A percentile compares a stretch with the other conserved stretches of the same genome.
Evolutionary conservation across 64 coral and sea anemone genomes (phyloP).

Genomic region (Stichodactyla mertensii): DNA sequence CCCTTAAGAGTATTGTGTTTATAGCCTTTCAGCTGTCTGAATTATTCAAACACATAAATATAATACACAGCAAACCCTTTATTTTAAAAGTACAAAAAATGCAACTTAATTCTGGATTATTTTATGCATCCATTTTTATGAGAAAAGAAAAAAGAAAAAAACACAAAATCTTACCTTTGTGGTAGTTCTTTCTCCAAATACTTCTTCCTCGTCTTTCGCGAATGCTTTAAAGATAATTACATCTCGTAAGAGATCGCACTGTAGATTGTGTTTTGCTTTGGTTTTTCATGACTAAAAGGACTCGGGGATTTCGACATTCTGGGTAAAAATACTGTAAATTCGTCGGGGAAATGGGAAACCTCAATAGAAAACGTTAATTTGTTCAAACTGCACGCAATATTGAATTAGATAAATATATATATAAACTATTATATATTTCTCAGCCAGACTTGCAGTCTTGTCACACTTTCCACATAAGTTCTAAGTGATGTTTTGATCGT

Average conservation of each 20-base stretch:
- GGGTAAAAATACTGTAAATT: neutral
- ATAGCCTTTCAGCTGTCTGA: neutral
- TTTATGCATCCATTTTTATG: too few relatives aligned
- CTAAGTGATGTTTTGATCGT: neutral
- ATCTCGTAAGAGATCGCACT: neutral
- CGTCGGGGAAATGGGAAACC: neutral
- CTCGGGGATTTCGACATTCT: neutral
- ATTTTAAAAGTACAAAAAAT: too few relatives aligned
- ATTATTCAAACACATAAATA: neutral
- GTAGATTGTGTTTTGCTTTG: neutral
- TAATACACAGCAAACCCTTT: too few relatives aligned
- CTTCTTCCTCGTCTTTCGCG: conserved; percentile 3
- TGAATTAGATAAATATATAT: neutral
- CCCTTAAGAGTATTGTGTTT: neutral
- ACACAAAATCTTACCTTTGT: neutral
- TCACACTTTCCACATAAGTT: conserved; percentile 16
- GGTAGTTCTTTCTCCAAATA: neutral
- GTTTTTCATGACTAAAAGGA: neutral
- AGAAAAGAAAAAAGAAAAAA: neutral
- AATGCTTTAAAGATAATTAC: conserved; percentile 13
- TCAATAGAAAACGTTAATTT: neutral
- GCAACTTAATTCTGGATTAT: too few relatives aligned
- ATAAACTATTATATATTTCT: neutral
- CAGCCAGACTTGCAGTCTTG: neutral
- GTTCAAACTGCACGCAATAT: neutral